Percentiles rank a stretch among this genome's conserved stretches.
Evolutionary conservation across 1,140 invertebrate species (phyloP).

Genomic region (Pseudomyrmex pallidus): DNA sequence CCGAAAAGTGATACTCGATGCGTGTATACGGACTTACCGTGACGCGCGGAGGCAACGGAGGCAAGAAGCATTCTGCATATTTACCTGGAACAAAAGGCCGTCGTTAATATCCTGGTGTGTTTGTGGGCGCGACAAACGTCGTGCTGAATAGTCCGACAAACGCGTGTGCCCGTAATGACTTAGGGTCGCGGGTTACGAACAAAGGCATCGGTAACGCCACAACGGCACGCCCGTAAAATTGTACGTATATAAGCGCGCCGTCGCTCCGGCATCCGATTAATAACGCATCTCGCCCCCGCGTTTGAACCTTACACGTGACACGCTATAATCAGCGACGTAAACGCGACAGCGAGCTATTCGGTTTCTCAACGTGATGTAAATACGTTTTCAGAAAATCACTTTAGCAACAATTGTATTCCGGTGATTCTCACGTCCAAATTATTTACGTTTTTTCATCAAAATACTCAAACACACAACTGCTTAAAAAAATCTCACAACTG

Average conservation of each 20-base stretch:
- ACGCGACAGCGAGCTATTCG: neutral
- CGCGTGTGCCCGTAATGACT: slow-evolving; percentile 36
- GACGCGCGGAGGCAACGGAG: neutral
- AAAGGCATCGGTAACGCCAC: slow-evolving; percentile 47
- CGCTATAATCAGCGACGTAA: neutral
- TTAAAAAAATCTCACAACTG: too few relatives aligned
- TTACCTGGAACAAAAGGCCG: slow-evolving; percentile 73
- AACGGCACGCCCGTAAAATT: slow-evolving; percentile 54
- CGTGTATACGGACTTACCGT: slow-evolving; percentile 22
- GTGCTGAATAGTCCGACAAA: slow-evolving; percentile 63
- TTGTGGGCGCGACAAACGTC: slow-evolving; percentile 57
- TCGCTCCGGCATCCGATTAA: slow-evolving; percentile 48
- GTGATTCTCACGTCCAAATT: too few relatives aligned
- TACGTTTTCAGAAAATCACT: neutral
- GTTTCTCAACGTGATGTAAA: neutral
- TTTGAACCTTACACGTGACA: neutral
- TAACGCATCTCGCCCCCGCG: slow-evolving; percentile 28
- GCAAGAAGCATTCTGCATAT: slow-evolving; percentile 59
- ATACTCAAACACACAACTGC: too few relatives aligned
- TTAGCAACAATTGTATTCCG: too few relatives aligned
- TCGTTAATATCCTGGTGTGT: slow-evolving; percentile 51
- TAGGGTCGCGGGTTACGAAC: slow-evolving; percentile 42
- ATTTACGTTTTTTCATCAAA: too few relatives aligned
- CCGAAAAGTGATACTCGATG: too few relatives aligned
- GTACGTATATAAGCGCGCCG: slow-evolving; percentile 15